Evolutionary conservation across 1,140 invertebrate genomes (phyloP).

Genomic region (Trypoxylus dichotomus): DNA sequence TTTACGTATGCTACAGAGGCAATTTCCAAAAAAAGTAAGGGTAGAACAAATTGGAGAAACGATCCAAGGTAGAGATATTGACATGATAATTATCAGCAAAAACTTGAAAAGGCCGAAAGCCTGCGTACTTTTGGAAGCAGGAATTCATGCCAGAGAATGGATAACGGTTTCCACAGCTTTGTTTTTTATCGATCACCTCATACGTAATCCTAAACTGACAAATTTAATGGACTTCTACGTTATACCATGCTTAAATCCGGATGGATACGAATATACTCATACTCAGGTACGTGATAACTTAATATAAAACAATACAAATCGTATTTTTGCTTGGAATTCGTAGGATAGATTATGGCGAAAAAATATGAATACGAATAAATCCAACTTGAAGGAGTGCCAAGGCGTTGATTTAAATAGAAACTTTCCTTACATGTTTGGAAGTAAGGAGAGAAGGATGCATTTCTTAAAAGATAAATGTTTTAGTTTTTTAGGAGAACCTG

Average conservation of each 20-base stretch:
- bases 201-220: constrained; percentile 54
- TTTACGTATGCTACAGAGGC: neutral
- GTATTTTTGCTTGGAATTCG: neutral
- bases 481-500: neutral
- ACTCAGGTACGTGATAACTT: constrained; percentile 39
- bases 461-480: neutral
- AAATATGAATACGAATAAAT: constrained; percentile 40
- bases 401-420: constrained; percentile 55
- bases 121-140: constrained; percentile 56
- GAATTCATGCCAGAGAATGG: constrained; percentile 71
- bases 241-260: constrained; percentile 62
- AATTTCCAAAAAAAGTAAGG: constrained; percentile 23
- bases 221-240: constrained; percentile 64
- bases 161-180: constrained; percentile 63
- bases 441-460: constrained; percentile 31
- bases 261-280: constrained; percentile 55
- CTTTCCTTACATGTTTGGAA: constrained; percentile 49
- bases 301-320: neutral
- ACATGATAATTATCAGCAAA: constrained; percentile 28
- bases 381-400: constrained; percentile 32
- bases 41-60: constrained; percentile 20
- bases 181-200: constrained; percentile 65
- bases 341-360: constrained; percentile 52
- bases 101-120: constrained; percentile 4
- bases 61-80: constrained; percentile 19